phyloP scores from a whole-genome alignment of 2,797 vertebrate genomes.

The Enteromius treurensis region DNA sequence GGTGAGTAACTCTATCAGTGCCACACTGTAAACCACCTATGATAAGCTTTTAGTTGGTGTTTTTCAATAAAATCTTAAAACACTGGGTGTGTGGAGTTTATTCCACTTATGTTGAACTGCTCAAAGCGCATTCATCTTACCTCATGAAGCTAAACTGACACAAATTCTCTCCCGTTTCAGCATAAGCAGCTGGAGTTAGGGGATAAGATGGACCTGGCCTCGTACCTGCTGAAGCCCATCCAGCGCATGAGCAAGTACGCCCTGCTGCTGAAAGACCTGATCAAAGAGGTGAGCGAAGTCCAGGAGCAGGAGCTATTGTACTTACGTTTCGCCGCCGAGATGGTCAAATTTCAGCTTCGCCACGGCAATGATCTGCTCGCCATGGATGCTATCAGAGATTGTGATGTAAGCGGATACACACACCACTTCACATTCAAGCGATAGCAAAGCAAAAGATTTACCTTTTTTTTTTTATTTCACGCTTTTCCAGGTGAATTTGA shows the following conservation, averaged over 20 bases:
- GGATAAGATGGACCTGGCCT: slow-evolving; percentile 85
- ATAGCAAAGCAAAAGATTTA: not conserved
- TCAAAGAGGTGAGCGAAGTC: slow-evolving; percentile 66
- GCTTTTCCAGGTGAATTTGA: slow-evolving; percentile 91
- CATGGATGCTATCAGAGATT: slow-evolving; percentile 84
- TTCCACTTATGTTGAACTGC: not conserved
- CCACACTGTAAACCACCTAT: not conserved
- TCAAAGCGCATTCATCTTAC: not conserved
- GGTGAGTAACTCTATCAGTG: slow-evolving; percentile 74
- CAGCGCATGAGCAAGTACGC: slow-evolving; percentile 88
- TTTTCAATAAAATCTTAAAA: not conserved
- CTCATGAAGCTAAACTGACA: not conserved
- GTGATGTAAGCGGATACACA: slow-evolving; percentile 73
- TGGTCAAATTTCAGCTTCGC: slow-evolving; percentile 84
- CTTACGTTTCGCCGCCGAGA: slow-evolving; percentile 76
- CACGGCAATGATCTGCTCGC: slow-evolving; percentile 84
- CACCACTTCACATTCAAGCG: not conserved
- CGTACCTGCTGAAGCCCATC: slow-evolving; percentile 76
- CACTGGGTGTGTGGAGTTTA: not conserved
- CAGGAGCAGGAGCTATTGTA: slow-evolving; percentile 71
- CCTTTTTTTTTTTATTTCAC: not conserved
- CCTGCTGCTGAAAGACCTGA: slow-evolving; percentile 83
- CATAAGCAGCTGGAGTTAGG: slow-evolving; percentile 85
- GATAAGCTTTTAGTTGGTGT: not conserved
- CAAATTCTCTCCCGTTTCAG: slow-evolving; percentile 61